Percentiles rank a stretch among this genome's conserved stretches.
phyloP scores from a whole-genome alignment of 2,888 invertebrate species.

The Drosophila austrosaltans region DNA sequence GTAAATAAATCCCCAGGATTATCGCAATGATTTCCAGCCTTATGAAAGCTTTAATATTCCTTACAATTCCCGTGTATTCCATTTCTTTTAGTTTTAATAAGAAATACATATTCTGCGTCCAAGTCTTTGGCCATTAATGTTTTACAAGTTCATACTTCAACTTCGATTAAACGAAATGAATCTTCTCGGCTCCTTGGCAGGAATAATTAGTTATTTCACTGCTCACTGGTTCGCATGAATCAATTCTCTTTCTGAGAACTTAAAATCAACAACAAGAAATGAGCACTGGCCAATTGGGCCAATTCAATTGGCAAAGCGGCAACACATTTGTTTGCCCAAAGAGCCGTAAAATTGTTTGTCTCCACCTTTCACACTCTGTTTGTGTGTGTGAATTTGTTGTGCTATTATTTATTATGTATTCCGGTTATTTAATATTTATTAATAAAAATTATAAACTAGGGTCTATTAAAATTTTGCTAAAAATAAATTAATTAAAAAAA shows the following conservation, averaged over 20 bases:
- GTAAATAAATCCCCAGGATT: conserved; percentile 52
- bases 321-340: conserved; percentile 5
- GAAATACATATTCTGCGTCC: not conserved
- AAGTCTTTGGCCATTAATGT: conserved; percentile 7
- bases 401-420: not conserved
- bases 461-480: not conserved
- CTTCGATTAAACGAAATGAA: conserved; percentile 17
- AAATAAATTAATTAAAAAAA: not conserved
- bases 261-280: conserved; percentile 23
- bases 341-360: conserved; percentile 14
- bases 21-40: conserved; percentile 53
- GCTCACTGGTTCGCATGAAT: conserved; percentile 35
- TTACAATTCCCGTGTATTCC: not conserved
- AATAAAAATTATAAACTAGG: conserved; percentile 5
- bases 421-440: not conserved
- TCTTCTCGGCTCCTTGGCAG: conserved; percentile 11
- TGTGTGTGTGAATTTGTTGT: not conserved
- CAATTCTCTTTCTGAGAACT: conserved; percentile 27
- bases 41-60: conserved; percentile 17
- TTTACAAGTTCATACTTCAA: conserved; percentile 18
- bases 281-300: conserved; percentile 20
- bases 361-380: not conserved
- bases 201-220: conserved; percentile 29
- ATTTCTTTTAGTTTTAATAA: conserved; percentile 20
- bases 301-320: not conserved